These are phyloP conservation scores for Lysandra bellargus DNA, from an alignment of 2,888 invertebrate species.

Conservation along the genomic window DNA sequence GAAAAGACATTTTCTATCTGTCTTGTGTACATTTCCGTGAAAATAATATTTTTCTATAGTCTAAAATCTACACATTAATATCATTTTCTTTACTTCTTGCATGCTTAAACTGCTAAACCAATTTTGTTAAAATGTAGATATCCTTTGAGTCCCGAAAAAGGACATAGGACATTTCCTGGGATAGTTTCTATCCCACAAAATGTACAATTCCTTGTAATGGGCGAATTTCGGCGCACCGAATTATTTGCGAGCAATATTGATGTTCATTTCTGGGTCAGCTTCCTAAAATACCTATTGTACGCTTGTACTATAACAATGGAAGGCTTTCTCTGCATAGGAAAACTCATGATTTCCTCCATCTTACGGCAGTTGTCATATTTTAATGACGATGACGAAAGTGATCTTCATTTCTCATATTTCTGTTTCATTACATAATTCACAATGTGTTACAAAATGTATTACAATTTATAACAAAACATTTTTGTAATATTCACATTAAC, in stretches of 20 bases:
- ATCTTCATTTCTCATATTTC: constrained; percentile 12
- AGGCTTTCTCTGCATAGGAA: constrained; percentile 39
- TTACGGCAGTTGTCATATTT: constrained; percentile 28
- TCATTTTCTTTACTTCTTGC: too few species aligned
- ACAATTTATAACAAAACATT: background rate
- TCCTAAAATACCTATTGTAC: constrained; percentile 17
- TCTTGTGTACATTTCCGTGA: background rate
- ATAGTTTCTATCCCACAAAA: too few species aligned
- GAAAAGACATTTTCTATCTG: background rate
- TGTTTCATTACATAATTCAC: constrained; percentile 6
- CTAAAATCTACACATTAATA: too few species aligned
- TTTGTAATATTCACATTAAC: background rate
- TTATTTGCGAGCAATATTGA: background rate
- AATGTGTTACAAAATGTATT: background rate
- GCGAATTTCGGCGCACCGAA: too few species aligned
- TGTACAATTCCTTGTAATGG: too few species aligned
- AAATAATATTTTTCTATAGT: background rate
- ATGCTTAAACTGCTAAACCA: too few species aligned
- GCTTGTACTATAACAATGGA: constrained; percentile 35
- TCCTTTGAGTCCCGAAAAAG: too few species aligned
- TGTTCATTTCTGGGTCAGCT: background rate
- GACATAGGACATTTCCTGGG: too few species aligned
- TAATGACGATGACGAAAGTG: constrained; percentile 20
- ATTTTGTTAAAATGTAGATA: too few species aligned
- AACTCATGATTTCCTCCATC: constrained; percentile 38